These are phyloP conservation scores for Nymphalis polychloros DNA, from an alignment of 2,888 invertebrate genomes.

Conservation along the genomic window DNA sequence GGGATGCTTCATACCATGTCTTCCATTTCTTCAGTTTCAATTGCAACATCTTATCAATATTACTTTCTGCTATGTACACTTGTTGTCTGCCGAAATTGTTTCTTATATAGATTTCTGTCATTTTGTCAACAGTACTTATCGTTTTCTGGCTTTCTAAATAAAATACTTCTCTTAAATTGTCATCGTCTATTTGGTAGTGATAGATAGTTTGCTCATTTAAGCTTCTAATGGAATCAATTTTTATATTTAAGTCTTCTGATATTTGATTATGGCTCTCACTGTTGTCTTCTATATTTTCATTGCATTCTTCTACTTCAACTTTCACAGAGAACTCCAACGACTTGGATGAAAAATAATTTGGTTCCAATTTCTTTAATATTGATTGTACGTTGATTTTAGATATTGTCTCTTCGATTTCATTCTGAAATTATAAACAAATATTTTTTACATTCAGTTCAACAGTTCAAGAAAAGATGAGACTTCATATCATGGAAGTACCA, in stretches of 20 bases:
- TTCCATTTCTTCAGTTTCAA: slow-evolving; percentile 43
- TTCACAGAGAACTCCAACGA: slow-evolving; percentile 41
- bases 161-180: slow-evolving; percentile 34
- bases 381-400: slow-evolving; percentile 28
- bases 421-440: slow-evolving; percentile 25
- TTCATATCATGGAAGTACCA: no score
- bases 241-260: slow-evolving; percentile 11
- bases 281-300: slow-evolving; percentile 18
- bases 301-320: slow-evolving; percentile 44
- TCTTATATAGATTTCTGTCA: slow-evolving; percentile 42
- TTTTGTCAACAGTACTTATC: slow-evolving; percentile 41
- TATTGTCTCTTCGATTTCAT: slow-evolving; percentile 35
- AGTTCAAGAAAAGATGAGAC: no score
- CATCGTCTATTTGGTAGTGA: slow-evolving; percentile 21
- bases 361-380: slow-evolving; percentile 24
- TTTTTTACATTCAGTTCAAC: no score
- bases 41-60: slow-evolving; percentile 41
- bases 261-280: not conserved
- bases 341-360: not conserved
- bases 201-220: not conserved
- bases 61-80: fast-evolving
- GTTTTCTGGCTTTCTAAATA: slow-evolving; percentile 32
- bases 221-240: slow-evolving; percentile 23
- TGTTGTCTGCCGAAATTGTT: slow-evolving; percentile 42
- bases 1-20: slow-evolving; percentile 34